Percentiles rank a stretch among this genome's conserved stretches.
Evolutionary conservation across 2,797 vertebrate species (phyloP).

Genomic region (Scolopax rusticola): DNA sequence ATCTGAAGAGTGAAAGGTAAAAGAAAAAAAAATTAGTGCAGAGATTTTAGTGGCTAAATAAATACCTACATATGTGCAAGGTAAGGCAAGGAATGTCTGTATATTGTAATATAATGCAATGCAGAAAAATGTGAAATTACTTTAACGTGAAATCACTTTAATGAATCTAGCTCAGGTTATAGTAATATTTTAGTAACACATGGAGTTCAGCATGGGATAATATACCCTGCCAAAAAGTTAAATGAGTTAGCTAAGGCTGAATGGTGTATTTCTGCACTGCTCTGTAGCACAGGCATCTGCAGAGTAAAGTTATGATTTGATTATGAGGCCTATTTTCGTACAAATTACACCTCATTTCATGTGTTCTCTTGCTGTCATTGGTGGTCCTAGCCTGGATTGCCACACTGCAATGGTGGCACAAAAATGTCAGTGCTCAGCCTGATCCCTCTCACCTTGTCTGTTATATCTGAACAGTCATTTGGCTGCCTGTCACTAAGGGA

Average conservation of each 20-base stretch:
- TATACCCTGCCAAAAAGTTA: not conserved
- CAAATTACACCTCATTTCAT: not conserved
- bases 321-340: not conserved
- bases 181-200: not conserved
- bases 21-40: not conserved
- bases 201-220: not conserved
- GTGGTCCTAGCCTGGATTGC: not conserved
- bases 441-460: not conserved
- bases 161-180: not conserved
- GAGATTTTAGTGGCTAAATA: not conserved
- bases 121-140: not conserved
- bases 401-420: rapidly evolving
- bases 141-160: not conserved
- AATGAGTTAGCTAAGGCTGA: not conserved
- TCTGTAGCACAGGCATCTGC: not conserved
- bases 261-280: not conserved
- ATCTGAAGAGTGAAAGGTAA: not conserved
- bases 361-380: not conserved
- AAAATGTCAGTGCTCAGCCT: not conserved
- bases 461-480: not conserved
- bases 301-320: not conserved
- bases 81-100: not conserved
- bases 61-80: not conserved
- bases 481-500: not conserved
- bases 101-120: not conserved